Base-by-base conservation (phyloP, 2,888 invertebrate genomes). In the Pseudococcus jackbeardsleyi region DNA sequence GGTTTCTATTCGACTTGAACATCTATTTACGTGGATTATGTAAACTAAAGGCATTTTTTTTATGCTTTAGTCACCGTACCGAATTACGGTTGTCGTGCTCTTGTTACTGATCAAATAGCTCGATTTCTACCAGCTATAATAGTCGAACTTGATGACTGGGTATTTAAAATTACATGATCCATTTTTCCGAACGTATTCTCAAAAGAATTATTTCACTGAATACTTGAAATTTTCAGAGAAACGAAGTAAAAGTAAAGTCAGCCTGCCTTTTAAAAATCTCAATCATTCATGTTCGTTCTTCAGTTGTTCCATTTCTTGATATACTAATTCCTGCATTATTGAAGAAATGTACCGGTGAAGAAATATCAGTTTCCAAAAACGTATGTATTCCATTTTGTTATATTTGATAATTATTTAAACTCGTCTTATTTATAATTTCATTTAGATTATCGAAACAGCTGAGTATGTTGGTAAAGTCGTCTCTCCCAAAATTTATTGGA, bases 391-490 rank as follows among this genome's bases (percentile, higher is more conserved):
- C 26, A 33, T 33, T 33, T 33, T 33, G 26, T 33, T 33, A 33
- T 33, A 33, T 33, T 33, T 33, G 26, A 33, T 33, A n/a, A n/a
- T n/a, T n/a, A 33, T 33, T 33, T 33, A 33, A 33, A 33, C 26
- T 3, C 1, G 26, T 33, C 26, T 33, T 11, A 77, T 50, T 33
- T 17, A 6, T 15, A 12, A 77, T 22, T 72, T 26, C 89, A 91
- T 91, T 91, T 90, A 95, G 95, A 92, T 95, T 64, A 93, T 94
- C 90, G 93, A 93, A 84, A 94, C 95, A 2, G 94, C 95, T 0
- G 94, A 95, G 91, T 92, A 96, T 85, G 93, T 96, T 89, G 96
- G 96, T 15, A 94, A 95, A 91, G 97, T 97, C 92, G 94, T 96
- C 82, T 92, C 93, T 0, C 94, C 95, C 0, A 92, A 93, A 26